Base-by-base conservation (phyloP, 1,140 invertebrate species). In the Tetramorium simillimum region DNA sequence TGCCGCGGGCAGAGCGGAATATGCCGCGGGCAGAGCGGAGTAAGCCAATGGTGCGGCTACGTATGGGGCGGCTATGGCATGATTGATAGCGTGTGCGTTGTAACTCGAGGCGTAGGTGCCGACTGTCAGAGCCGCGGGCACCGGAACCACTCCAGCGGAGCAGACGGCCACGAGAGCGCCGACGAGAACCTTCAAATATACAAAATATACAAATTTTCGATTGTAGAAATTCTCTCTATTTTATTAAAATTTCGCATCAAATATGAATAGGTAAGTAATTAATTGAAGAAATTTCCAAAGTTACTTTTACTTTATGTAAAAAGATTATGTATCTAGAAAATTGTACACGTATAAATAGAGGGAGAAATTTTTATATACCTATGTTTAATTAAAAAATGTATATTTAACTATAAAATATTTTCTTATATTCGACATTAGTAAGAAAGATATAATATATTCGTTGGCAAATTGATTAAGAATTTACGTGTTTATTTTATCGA, bases 71-170 rank as follows among this genome's bases (percentile, higher is more conserved):
- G 96, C 96, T 16, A 96, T 93, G 0, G 96, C 96, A 73, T 97
- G 96, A 93, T 96, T 96, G n/a, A 97, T 93, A 14, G 96, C 94
- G 88, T 97, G 96, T 0, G 96, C 96, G 49, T 96, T 96, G 94
- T 96, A 97, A 28, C 96, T 96, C 86, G 94, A 96, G 18, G 96
- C 96, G 72, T 96, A 96, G 0, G 96, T 96, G 3, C 96, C 96
- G 0, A 96, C 93, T 46, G 95, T 95, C 67, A 95, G 94, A 6
- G 96, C 96, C 28, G 96, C 94, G 21, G 96, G 95, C n/a, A 95
- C 93, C 0, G 93, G 81, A 62, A 93, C 90, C 53, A 18, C 33
- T 78, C 93, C 92, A 24, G 85, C 95, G 81, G 86, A 94, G 46
- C 87, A 95, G 70, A 70, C 94, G 84, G 91, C 95, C 78, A 94